These are phyloP conservation scores for Keiferia lycopersicella DNA, from an alignment of 2,888 invertebrate genomes.

Conservation along the genomic window DNA sequence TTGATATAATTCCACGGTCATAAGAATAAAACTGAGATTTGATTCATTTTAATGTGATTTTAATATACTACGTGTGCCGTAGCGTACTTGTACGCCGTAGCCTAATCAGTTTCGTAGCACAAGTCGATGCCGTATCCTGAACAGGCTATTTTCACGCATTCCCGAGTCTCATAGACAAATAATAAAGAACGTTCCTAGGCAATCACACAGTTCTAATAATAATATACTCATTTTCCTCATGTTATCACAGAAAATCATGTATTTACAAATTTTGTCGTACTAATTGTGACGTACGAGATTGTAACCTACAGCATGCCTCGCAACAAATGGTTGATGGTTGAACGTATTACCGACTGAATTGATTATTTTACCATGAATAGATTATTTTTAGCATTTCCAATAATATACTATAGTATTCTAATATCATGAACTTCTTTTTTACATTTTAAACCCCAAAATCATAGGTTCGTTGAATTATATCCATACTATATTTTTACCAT, in stretches of 20 bases:
- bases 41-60: too few relatives aligned
- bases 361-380: conserved; percentile 46
- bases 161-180: conserved; percentile 62
- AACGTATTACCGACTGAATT: conserved; percentile 52
- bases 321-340: conserved; percentile 64
- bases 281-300: conserved; percentile 73
- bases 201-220: conserved; percentile 80
- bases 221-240: conserved; percentile 73
- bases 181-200: conserved; percentile 70
- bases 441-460: too few relatives aligned
- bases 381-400: background rate
- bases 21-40: too few relatives aligned
- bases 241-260: conserved; percentile 83
- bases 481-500: too few relatives aligned
- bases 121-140: background rate
- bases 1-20: too few relatives aligned
- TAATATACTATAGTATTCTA: background rate
- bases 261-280: conserved; percentile 81
- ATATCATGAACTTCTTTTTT: too few relatives aligned
- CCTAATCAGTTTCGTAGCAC: background rate
- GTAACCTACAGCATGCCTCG: conserved; percentile 69
- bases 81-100: background rate
- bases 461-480: too few relatives aligned
- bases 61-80: background rate
- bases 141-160: conserved; percentile 14